A percentile compares a stretch with the other conserved stretches of the same genome.
phyloP scores from a whole-genome alignment of 2,888 invertebrate genomes.

The Andrena chrysosceles region DNA sequence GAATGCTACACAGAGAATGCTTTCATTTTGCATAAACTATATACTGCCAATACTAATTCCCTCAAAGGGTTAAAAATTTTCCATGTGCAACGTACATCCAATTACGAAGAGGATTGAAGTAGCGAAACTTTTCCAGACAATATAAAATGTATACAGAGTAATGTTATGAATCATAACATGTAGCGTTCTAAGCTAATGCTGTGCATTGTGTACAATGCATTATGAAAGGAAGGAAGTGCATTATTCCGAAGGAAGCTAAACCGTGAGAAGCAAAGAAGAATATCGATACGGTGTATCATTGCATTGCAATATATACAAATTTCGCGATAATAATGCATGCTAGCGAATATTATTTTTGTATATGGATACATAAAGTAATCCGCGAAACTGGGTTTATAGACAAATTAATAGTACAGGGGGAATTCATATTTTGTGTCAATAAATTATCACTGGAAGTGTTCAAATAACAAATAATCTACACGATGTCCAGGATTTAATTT shows the following conservation, averaged over 20 bases:
- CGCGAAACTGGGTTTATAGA: too few relatives aligned
- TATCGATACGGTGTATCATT: neutral
- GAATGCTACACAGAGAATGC: too few relatives aligned
- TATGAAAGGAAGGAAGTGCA: slow-evolving; percentile 2
- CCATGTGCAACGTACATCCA: neutral
- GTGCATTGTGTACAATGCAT: neutral
- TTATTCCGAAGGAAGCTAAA: neutral
- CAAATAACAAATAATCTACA: too few relatives aligned
- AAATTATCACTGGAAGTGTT: too few relatives aligned
- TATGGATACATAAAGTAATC: too few relatives aligned
- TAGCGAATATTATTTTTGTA: too few relatives aligned
- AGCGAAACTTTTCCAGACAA: neutral
- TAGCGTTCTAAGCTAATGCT: neutral
- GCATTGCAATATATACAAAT: neutral
- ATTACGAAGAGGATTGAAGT: neutral
- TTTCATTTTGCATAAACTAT: too few relatives aligned
- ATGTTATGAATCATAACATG: neutral
- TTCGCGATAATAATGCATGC: neutral
- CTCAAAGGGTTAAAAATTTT: too few relatives aligned
- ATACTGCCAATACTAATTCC: too few relatives aligned
- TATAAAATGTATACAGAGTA: neutral
- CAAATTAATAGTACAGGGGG: too few relatives aligned
- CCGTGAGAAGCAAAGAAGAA: neutral
- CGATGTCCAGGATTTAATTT: too few relatives aligned
- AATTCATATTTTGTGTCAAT: too few relatives aligned